Evolutionary conservation across 2,888 invertebrate species (phyloP), one percentile per base, ranked within the genome.

Genomic region (Monoplex corrugatus): DNA sequence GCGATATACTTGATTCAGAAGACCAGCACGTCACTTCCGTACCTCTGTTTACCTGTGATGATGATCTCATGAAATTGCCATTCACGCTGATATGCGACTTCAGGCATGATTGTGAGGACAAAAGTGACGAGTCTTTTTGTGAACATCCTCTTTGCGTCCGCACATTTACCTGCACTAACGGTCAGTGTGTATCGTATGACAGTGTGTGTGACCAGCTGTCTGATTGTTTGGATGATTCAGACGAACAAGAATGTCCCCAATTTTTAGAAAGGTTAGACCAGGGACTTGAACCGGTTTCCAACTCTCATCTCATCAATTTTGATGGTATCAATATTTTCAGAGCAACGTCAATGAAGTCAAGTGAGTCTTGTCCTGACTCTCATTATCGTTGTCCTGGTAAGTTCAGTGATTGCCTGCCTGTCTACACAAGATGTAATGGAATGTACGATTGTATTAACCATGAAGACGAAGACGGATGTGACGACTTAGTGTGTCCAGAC

Each of bases 391-490:
- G 78, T 28, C 78, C 78, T 80, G 78, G 78, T 0, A 28, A 80
- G 19, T 80, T 43, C 78, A 80, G 43, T 32, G 78, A 80, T 43
- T 80, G 78, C 23, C 40, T 80, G 23, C 78, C 78, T 43, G 43
- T 80, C 40, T 80, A 80, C 78, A 80, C 78, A 80, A 40, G 78
- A 23, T 80, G 78, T 43, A 80, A 80, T 23, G 19, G 28, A 3
- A 80, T 80, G 78, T 80, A 80, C 28, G 78, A 80, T n/a, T 80
- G 78, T 28, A 80, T 43, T 23, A 43, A 43, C 3, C 43, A 43
- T 23, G 28, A 80, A 28, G 78, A 80, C 23, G 78, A 80, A 43
- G 78, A 80, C 1, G 78, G 28, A 1, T 80, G 78, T 43, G 43
- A 19, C 5, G 78, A 80, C 40, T 43, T 80, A 8, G 10, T 43